Percentiles rank a stretch among this genome's conserved stretches.
Evolutionary conservation across 2,113 vertebrate genomes (phyloP).

Genomic region (Phalacrocorax pelagicus): DNA sequence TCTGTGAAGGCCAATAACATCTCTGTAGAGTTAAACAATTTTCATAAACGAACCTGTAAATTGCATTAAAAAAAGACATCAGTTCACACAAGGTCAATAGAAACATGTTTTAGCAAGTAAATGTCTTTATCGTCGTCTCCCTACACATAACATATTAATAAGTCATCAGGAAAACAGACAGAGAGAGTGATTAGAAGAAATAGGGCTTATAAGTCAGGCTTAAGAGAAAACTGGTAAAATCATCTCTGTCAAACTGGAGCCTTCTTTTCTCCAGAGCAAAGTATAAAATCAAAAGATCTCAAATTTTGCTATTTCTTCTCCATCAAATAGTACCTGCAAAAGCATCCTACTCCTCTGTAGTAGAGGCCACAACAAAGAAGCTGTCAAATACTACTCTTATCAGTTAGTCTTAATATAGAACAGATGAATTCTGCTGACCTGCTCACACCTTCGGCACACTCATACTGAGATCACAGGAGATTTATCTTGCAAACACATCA

Average conservation of each 20-base stretch:
- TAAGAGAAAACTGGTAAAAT: not conserved
- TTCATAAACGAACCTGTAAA: not conserved
- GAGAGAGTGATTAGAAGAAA: not conserved
- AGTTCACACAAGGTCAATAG: not conserved
- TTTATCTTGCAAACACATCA: not conserved
- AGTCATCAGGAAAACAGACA: not conserved
- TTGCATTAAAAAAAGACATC: not conserved
- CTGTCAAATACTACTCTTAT: not conserved
- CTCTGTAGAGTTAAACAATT: not conserved
- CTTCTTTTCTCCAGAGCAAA: not conserved
- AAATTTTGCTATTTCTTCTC: not conserved
- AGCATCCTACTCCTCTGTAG: not conserved
- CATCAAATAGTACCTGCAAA: not conserved
- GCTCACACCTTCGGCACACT: not conserved
- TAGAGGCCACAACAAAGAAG: not conserved
- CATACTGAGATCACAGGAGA: not conserved
- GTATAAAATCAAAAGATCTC: fast-evolving
- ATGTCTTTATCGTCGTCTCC: not conserved
- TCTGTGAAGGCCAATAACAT: not conserved
- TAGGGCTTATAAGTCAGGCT: not conserved
- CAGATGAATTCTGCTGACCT: not conserved
- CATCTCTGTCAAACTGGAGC: not conserved
- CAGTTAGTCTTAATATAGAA: not conserved
- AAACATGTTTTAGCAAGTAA: not conserved
- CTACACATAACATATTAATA: not conserved